Evolutionary conservation across 2,797 vertebrate genomes (phyloP).

Genomic region (Chloroceryle inda): DNA sequence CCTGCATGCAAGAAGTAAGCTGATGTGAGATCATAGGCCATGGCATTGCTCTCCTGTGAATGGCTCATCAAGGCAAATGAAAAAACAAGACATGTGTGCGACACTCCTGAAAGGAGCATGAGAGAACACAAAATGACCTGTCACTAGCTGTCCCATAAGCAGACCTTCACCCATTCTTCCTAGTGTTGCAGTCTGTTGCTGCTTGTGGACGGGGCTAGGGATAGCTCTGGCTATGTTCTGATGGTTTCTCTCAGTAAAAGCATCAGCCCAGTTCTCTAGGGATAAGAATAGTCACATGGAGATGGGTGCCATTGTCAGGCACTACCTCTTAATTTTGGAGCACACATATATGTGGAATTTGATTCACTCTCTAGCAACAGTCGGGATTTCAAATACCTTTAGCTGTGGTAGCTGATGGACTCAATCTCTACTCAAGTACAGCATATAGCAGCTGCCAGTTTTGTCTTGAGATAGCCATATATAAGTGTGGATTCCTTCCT

Average conservation of each 20-base stretch:
- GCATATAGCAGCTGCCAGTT: background rate
- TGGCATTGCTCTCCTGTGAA: background rate
- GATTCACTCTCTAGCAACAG: background rate
- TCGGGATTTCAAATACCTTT: background rate
- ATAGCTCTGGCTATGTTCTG: background rate
- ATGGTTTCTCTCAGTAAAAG: background rate
- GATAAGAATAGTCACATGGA: background rate
- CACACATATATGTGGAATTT: background rate
- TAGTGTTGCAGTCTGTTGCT: background rate
- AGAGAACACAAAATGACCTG: background rate
- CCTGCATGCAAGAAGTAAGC: background rate
- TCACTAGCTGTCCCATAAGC: background rate
- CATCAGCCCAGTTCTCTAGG: background rate
- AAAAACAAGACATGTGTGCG: accelerated
- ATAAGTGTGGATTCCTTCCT: background rate
- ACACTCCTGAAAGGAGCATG: background rate
- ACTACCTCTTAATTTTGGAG: background rate
- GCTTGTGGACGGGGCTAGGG: background rate
- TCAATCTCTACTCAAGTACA: background rate
- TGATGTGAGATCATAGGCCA: background rate
- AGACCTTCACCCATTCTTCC: background rate
- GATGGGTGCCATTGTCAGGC: background rate
- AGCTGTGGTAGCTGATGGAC: background rate
- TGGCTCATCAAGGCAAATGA: background rate
- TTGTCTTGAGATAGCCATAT: background rate